Percentiles rank a stretch among this genome's conserved stretches.
phyloP scores from a whole-genome alignment of 2,113 vertebrate species.

The Tyrannus savana region DNA sequence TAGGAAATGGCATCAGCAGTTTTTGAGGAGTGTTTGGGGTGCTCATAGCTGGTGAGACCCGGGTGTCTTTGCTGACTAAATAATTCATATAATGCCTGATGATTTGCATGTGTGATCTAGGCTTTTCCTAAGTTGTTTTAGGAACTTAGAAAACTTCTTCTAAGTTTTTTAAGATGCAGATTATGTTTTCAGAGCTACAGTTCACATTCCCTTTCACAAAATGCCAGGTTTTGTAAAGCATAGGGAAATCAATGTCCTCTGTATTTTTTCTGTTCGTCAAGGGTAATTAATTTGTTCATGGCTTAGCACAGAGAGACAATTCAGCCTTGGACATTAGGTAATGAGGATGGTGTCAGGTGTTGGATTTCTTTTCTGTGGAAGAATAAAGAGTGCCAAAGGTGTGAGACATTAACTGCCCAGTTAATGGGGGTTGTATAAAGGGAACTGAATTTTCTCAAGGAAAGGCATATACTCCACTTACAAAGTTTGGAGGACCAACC shows the following conservation, averaged over 20 bases:
- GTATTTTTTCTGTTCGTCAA: not conserved
- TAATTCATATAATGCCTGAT: accelerated
- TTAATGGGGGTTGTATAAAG: not conserved
- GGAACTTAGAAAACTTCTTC: too few relatives aligned
- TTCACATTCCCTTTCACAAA: not conserved
- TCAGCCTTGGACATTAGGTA: not conserved
- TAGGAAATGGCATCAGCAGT: not conserved
- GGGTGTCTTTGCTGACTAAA: too few relatives aligned
- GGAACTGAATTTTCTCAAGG: not conserved
- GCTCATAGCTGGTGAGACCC: not conserved
- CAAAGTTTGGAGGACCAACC: not conserved
- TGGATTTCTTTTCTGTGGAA: not conserved
- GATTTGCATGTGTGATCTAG: not conserved
- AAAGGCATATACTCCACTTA: not conserved
- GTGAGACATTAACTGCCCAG: not conserved
- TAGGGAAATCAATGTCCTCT: not conserved
- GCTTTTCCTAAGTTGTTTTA: not conserved
- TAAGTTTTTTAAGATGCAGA: not conserved
- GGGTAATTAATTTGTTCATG: not conserved
- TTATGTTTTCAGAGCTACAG: not conserved
- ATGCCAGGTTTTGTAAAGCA: not conserved
- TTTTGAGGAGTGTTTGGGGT: not conserved
- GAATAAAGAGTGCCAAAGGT: not conserved
- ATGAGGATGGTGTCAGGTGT: not conserved
- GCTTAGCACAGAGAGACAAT: not conserved